Percentiles rank a stretch among this genome's conserved stretches.
Evolutionary conservation across 2,113 vertebrate species (phyloP).

Genomic region (Cyanistes caeruleus): DNA sequence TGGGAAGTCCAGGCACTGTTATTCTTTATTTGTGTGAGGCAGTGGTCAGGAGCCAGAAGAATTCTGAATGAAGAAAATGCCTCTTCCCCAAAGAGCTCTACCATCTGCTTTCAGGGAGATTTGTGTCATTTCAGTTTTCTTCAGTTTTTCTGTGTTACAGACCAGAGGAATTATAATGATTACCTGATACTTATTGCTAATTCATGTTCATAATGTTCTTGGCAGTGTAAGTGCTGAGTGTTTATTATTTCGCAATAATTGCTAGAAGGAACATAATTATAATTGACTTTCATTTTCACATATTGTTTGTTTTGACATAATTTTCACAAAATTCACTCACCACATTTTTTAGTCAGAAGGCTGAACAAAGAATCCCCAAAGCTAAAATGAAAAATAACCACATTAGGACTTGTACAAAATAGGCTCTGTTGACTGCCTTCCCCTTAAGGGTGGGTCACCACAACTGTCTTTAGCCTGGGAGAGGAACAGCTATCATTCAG

Average conservation of each 20-base stretch:
- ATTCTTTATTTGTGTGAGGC: background rate
- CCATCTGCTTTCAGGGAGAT: background rate
- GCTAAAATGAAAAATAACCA: background rate
- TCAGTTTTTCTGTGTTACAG: background rate
- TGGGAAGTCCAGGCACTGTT: background rate
- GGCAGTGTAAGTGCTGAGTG: background rate
- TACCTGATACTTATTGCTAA: background rate
- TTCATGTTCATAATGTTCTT: background rate
- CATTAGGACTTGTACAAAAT: background rate
- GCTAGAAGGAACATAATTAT: background rate
- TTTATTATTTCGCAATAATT: background rate
- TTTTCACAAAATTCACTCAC: background rate
- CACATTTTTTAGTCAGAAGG: background rate
- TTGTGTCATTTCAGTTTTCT: background rate
- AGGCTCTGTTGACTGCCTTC: background rate
- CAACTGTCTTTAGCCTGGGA: background rate
- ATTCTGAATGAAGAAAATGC: background rate
- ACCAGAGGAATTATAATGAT: background rate
- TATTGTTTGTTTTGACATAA: background rate
- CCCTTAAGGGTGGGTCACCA: background rate
- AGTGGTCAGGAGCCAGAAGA: background rate
- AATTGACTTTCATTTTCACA: constrained; percentile 1
- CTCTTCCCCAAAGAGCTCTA: background rate
- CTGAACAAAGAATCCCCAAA: background rate
- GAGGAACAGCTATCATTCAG: background rate